Base-by-base conservation (phyloP, 1,140 invertebrate genomes). In the Brachionus koreanus region DNA sequence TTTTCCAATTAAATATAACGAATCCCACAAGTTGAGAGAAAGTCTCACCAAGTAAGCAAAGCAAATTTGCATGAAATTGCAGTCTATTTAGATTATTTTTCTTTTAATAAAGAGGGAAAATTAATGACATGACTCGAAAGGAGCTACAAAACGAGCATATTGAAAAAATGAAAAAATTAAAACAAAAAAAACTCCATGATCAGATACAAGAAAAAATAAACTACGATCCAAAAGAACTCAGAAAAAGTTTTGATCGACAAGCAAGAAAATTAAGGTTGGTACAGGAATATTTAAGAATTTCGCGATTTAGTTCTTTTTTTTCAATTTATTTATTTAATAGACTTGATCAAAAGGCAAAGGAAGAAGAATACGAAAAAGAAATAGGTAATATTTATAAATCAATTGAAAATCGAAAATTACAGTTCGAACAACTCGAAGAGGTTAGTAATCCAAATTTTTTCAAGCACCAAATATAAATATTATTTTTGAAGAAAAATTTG, bases 321-420 rank as follows among this genome's bases (percentile, higher is more conserved):
- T 65, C 3, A 23, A 65, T 10, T 37, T 65, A n/a, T 12, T 65
- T 65, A n/a, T 65, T 65, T 12, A n/a, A 46, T 46, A 69, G 65
- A 39, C 39, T 79, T 9, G 76, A 79, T 37, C 76, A 79, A 35
- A 79, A 61, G 29, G n/a, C 49, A 7, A 57, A 29, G 33, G 76
- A 79, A 79, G 76, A 79, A 61, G 76, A 79, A 16, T 79, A 79
- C 16, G 76, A 79, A 79, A 57, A 79, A 65, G 49, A 79, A 43
- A 39, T 79, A 19, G 23, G 19, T 23, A 65, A 61, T 43, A 79
- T 79, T 3, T 39, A 79, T 10, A 65, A 79, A 29, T 57, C 61
- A 7, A 43, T 79, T 10, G 61, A 65, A 25, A 79, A 29, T 61
- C 19, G 76, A 37, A 79, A 65, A 16, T 19, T 79, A 33, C 76